Conservation (phyloP, 2,888 invertebrate genomes). For the Micoletzkya japonica region DNA sequence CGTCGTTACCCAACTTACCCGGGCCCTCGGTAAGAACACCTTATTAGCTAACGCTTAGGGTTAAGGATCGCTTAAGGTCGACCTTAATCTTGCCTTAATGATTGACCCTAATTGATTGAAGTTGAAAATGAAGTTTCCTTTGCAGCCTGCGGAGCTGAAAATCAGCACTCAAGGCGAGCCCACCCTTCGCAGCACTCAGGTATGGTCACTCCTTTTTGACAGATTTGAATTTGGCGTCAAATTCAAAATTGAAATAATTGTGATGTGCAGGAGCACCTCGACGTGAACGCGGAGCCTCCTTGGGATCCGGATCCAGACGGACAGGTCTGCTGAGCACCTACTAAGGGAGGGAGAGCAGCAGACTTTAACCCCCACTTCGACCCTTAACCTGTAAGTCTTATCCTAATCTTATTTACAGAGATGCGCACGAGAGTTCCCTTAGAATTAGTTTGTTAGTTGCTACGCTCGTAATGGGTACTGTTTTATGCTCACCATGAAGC, state of each 20-base stretch:
- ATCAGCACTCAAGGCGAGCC: conserved; percentile 16
- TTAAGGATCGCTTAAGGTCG: too few species aligned
- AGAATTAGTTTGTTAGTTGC: too few species aligned
- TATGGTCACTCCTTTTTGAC: too few species aligned
- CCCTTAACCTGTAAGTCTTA: neutral
- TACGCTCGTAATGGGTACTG: too few species aligned
- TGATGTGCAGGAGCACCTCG: conserved; percentile 31
- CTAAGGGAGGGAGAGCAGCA: conserved; percentile 3
- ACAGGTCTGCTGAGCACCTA: neutral
- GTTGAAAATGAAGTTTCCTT: neutral
- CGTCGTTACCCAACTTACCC: conserved; percentile 21
- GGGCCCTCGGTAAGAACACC: conserved; percentile 19
- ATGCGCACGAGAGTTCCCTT: too few species aligned
- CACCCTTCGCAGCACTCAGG: conserved; percentile 23
- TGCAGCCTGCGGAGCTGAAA: conserved; percentile 20
- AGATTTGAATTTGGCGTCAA: neutral
- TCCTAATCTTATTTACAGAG: too few species aligned
- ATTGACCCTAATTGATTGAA: neutral
- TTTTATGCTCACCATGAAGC: too few species aligned
- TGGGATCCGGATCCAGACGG: conserved; percentile 51
- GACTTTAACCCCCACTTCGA: neutral
- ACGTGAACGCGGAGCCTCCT: conserved; percentile 54
- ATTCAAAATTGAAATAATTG: neutral
- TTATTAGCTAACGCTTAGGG: neutral
- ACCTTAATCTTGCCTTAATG: too few species aligned